phyloP scores from a whole-genome alignment of 2,888 invertebrate genomes.

The Steromphala cineraria region DNA sequence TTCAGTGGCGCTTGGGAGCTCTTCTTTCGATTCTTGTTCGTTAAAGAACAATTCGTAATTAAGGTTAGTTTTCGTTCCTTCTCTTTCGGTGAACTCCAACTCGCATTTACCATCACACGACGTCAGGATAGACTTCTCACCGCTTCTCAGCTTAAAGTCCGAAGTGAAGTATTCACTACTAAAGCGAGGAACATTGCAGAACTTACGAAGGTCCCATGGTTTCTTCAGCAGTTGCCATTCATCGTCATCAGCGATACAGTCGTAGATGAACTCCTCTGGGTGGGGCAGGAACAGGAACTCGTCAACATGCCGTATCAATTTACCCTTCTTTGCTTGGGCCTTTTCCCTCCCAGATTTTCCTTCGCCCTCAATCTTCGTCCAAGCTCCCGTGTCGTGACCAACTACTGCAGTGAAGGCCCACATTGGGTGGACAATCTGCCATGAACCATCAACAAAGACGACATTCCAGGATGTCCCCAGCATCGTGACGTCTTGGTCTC shows the following conservation, averaged over 20 bases:
- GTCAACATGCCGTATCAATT: constrained; percentile 26
- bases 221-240: constrained; percentile 39
- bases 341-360: neutral
- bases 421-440: constrained; percentile 44
- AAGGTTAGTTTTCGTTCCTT: constrained; percentile 28
- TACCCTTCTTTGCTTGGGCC: constrained; percentile 14
- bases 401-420: constrained; percentile 40
- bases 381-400: constrained; percentile 33
- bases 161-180: constrained; percentile 35
- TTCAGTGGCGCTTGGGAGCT: constrained; percentile 6
- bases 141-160: constrained; percentile 32
- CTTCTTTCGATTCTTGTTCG: constrained; percentile 5
- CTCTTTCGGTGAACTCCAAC: constrained; percentile 24
- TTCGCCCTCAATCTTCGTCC: constrained; percentile 37
- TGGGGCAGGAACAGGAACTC: constrained; percentile 42
- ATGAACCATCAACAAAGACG: constrained; percentile 41
- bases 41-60: constrained; percentile 36
- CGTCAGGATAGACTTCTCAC: constrained; percentile 31
- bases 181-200: constrained; percentile 29
- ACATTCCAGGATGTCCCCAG: constrained; percentile 43
- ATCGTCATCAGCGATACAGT: constrained; percentile 40
- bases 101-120: constrained; percentile 37
- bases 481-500: constrained; percentile 25
- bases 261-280: constrained; percentile 41
- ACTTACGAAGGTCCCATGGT: constrained; percentile 32